These are phyloP conservation scores for Synergus japonicus DNA, from an alignment of 2,888 invertebrate genomes.

Conservation along the genomic window DNA sequence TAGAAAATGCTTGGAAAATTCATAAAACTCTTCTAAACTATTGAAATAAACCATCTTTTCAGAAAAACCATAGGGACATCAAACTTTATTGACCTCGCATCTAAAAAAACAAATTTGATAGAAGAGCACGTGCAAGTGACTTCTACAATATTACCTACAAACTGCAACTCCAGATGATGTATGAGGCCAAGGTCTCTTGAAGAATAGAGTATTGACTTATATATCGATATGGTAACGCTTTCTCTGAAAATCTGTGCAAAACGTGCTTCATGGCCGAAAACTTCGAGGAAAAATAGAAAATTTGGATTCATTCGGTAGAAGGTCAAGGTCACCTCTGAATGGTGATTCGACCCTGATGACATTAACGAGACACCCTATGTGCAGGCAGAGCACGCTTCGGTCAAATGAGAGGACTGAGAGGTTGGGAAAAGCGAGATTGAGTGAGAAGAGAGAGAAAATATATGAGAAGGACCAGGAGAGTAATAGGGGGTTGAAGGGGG, in stretches of 20 bases:
- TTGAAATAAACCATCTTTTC: not conserved
- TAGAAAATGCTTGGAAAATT: too few relatives aligned
- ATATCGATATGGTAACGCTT: not conserved
- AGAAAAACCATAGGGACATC: not conserved
- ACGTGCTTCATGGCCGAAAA: not conserved
- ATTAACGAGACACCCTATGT: constrained; percentile 49
- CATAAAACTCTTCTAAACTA: not conserved
- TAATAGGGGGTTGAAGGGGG: constrained; percentile 15
- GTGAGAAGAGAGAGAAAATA: constrained; percentile 38
- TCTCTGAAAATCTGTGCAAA: not conserved
- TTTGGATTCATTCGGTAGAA: constrained; percentile 40
- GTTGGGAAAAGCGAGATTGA: constrained; percentile 34
- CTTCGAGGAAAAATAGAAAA: constrained; percentile 41
- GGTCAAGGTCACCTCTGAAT: constrained; percentile 49
- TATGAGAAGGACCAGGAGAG: constrained; percentile 42
- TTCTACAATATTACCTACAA: not conserved
- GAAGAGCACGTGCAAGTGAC: not conserved
- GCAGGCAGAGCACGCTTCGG: constrained; percentile 47
- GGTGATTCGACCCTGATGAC: constrained; percentile 20
- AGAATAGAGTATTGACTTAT: constrained; percentile 13
- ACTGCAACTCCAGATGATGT: not conserved
- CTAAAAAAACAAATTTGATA: not conserved
- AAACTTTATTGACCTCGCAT: not conserved
- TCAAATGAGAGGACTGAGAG: constrained; percentile 45
- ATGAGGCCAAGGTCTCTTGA: not conserved